These are phyloP conservation scores for Lemur catta DNA, from an alignment of 2,797 vertebrate species.

Conservation along the genomic window DNA sequence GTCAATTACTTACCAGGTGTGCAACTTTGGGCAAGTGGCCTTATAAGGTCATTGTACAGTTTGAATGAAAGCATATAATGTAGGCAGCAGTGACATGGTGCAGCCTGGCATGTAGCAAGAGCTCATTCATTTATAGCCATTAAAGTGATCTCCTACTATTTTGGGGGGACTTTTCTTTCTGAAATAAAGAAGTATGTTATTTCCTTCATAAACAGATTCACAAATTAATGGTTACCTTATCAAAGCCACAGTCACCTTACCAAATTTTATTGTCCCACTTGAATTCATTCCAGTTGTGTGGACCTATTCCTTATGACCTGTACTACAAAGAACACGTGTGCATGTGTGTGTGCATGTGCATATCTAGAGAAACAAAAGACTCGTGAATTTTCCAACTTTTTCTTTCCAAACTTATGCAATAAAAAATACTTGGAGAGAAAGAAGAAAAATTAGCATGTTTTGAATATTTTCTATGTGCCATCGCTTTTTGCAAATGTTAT, in stretches of 20 bases:
- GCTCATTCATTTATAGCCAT: not conserved
- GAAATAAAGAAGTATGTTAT: not conserved
- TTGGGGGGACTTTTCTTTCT: not conserved
- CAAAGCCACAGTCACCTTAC: not conserved
- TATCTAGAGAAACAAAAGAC: not conserved
- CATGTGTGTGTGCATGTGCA: too few relatives aligned
- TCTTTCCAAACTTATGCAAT: not conserved
- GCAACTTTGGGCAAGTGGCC: not conserved
- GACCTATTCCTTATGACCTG: not conserved
- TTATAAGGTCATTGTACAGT: not conserved
- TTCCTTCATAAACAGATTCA: not conserved
- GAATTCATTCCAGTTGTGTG: not conserved
- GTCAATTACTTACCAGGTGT: not conserved
- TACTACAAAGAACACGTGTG: not conserved
- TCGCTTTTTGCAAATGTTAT: not conserved
- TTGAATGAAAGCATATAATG: not conserved
- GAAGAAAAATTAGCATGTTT: not conserved
- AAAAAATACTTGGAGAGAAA: not conserved
- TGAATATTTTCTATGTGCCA: not conserved
- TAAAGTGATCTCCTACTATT: not conserved
- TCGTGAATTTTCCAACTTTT: not conserved
- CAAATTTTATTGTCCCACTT: not conserved
- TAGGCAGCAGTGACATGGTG: not conserved
- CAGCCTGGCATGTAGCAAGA: not conserved
- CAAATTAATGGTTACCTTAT: not conserved